Evolutionary conservation across 35 echinoderm and acorn worm species (phyloP), one percentile per base, ranked within the genome.

Genomic region (Holothuria glaberrima): DNA sequence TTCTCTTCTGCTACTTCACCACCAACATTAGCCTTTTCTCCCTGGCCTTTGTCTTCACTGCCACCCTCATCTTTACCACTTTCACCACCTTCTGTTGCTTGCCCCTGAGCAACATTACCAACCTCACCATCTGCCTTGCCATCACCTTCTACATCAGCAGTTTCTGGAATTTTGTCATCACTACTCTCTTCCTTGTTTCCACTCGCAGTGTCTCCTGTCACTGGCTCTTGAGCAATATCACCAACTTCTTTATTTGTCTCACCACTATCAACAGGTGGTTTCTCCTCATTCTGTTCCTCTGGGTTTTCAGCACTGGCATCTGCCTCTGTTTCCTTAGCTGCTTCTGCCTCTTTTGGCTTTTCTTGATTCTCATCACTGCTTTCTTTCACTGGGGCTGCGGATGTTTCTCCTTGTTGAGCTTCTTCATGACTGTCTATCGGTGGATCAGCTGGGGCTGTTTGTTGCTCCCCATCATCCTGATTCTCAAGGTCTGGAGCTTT

Each of bases 21-120:
- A 48, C 29, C 66, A 46, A 13, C 61, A 13, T 80, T 79, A 50
- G 32, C 28, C 14, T 94, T 50, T 88, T 56, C 86, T 68, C 70
- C 73, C 27, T 71, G 71, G 30, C 61, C 65, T 57, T 86, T 44
- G 3, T 87, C 59, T n/a, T 88, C 84, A 24, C 9, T 30, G 45
- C 46, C 27, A 35, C n/a, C 72, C 28, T 46, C 82, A 25, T 45
- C 70, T 88, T 48, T 41, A 21, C 48, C 46, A 56, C 76, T 71
- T 12, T 9, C 83, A 36, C 50, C 68, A 62, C 72, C 27, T 25
- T 30, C 90, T 68, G 71, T 84, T 59, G 21, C 58, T 48, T 48
- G 20, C 4, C 12, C 63, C 38, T 78, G 26, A 38, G 6, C 14
- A 32, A 78, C 41, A 38, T 78, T 36, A 78, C 6, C 41, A 35